Conservation (phyloP, 2,888 invertebrate genomes). For the Epicampocera succincta region DNA sequence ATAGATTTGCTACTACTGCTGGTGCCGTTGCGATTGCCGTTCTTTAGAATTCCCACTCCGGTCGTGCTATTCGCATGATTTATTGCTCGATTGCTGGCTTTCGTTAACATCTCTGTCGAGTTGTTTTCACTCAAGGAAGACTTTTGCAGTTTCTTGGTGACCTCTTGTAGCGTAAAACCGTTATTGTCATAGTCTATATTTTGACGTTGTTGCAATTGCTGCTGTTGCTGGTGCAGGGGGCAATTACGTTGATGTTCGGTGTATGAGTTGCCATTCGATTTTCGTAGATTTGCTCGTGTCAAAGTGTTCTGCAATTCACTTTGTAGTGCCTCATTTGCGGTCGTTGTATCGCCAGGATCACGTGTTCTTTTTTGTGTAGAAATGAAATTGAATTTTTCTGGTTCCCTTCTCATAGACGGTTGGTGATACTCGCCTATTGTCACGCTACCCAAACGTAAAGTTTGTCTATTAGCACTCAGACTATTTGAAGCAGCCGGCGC, state of each 20-base stretch:
- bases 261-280: slow-evolving; percentile 80
- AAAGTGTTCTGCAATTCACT: slow-evolving; percentile 89
- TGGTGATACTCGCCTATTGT: slow-evolving; percentile 87
- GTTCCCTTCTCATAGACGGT: slow-evolving; percentile 84
- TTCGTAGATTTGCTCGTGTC: slow-evolving; percentile 89
- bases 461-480: slow-evolving; percentile 84
- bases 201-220: slow-evolving; percentile 44
- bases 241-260: slow-evolving; percentile 72
- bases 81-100: slow-evolving; percentile 34
- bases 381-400: slow-evolving; percentile 88
- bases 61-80: slow-evolving; percentile 61
- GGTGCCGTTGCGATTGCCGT: slow-evolving; percentile 74
- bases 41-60: slow-evolving; percentile 83
- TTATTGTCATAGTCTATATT: slow-evolving; percentile 65
- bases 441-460: slow-evolving; percentile 85
- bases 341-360: slow-evolving; percentile 79
- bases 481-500: slow-evolving; percentile 60
- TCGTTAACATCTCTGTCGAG: slow-evolving; percentile 44
- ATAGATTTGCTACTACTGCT: slow-evolving; percentile 72
- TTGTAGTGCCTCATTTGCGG: slow-evolving; percentile 85
- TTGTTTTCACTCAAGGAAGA: slow-evolving; percentile 57
- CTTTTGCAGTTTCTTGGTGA: slow-evolving; percentile 59
- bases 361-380: slow-evolving; percentile 70
- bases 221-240: slow-evolving; percentile 74
- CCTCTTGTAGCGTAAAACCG: slow-evolving; percentile 39